A percentile compares a stretch with the other conserved stretches of the same genome.
Conservation (phyloP, 2,113 vertebrate species). For the Malaclemys terrapin region DNA sequence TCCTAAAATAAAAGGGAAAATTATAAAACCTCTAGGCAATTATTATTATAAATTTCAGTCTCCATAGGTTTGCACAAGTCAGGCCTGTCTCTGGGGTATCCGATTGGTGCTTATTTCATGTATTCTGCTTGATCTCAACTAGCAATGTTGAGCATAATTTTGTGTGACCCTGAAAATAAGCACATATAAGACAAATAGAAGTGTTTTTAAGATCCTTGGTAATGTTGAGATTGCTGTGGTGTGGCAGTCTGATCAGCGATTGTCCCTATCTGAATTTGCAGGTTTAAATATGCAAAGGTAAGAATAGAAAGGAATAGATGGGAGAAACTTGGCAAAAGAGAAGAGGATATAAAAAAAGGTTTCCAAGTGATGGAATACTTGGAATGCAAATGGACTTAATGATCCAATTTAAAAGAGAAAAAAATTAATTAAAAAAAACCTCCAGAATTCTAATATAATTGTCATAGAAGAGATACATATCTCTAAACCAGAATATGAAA, state of each 20-base stretch:
- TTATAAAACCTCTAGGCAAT: not conserved
- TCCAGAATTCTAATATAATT: not conserved
- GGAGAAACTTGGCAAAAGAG: not conserved
- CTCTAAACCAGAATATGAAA: not conserved
- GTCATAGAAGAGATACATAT: not conserved
- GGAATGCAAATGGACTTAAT: not conserved
- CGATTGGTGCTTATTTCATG: not conserved
- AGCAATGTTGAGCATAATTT: not conserved
- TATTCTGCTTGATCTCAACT: not conserved
- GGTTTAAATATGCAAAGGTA: slow-evolving; percentile 31
- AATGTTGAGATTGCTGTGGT: not conserved
- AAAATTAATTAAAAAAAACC: not conserved
- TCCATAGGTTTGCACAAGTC: not conserved
- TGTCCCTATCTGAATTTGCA: slow-evolving; percentile 2
- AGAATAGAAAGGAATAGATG: not conserved
- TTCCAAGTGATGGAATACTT: not conserved
- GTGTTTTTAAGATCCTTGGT: not conserved
- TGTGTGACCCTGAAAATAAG: not conserved
- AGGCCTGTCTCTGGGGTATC: not conserved
- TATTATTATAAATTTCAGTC: not conserved
- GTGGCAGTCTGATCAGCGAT: not conserved
- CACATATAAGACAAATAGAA: not conserved
- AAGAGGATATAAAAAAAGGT: not conserved
- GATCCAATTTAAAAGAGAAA: not conserved
- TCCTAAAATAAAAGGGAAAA: slow-evolving; percentile 8